Base-by-base conservation (phyloP, 2,113 vertebrate species). In the Zapornia atra region DNA sequence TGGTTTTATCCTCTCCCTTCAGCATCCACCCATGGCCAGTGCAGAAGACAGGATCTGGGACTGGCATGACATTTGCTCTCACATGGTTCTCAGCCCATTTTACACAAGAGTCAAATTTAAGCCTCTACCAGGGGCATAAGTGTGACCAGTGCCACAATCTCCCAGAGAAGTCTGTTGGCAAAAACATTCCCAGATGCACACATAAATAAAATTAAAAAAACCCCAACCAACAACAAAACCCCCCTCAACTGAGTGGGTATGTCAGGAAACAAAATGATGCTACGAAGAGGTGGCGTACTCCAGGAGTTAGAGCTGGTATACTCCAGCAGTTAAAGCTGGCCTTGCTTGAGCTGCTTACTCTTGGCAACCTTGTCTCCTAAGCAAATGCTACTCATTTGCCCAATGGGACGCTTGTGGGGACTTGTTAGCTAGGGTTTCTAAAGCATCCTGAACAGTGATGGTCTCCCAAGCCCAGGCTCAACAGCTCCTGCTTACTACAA, bases 231-330 rank as follows among this genome's bases (percentile, higher is more conserved):
- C 17, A 46, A 50, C n/a, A 36, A 40, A 19, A 11, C 26, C 28
- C 15, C 25, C 51, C 44, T 46, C 44, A 46, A 46, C 24, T 1
- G 0, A 60, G 31, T 8, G 9, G 3, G 2, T 57, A 5, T n/a
- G 16, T 66, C n/a, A 77, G 36, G 50, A 86, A 88, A 73, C 11
- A 86, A 79, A 88, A 29, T 11, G 65, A 42, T 31, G 6, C 29
- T 50, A 3, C 29, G 59, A 92, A 70, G 64, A 65, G 7, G 9
- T 57, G 46, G 20, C n/a, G 36, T 15, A 13, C 12, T 57, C 40
- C 36, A 63, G n/a, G 34, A 73, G 42, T 59, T 46, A 70, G 73
- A 77, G 20, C 26, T 59, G 63, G 18, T 42, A 19, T 46, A 46
- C 18, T 46, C 44, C 38, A 63, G n/a, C 38, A 73, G 42, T 59